These are phyloP conservation scores for Ceyx erithaca DNA, from an alignment of 2,797 vertebrate species.

Conservation along the genomic window DNA sequence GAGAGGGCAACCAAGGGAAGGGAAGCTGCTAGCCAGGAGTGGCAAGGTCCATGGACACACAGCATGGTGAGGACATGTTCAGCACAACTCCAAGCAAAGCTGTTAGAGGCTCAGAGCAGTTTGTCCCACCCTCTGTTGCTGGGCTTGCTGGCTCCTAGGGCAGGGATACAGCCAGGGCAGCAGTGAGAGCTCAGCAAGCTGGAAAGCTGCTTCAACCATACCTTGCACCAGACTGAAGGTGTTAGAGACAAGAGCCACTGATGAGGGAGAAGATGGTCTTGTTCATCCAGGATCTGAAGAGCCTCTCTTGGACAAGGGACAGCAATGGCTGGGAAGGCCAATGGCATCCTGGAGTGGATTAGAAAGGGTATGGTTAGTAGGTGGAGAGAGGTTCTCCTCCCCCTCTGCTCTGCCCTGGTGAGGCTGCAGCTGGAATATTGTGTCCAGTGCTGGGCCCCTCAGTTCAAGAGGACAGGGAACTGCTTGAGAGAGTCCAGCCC, in stretches of 20 bases:
- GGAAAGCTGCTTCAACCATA: not conserved
- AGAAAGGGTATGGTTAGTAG: too few relatives aligned
- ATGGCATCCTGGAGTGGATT: too few relatives aligned
- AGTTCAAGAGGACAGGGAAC: too few relatives aligned
- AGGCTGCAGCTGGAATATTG: too few relatives aligned
- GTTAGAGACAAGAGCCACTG: not conserved
- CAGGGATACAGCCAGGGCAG: not conserved
- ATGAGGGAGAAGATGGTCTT: not conserved
- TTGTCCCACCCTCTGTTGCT: too few relatives aligned
- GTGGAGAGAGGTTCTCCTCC: too few relatives aligned
- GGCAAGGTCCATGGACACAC: not conserved
- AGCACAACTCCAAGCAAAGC: not conserved
- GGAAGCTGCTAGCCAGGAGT: not conserved
- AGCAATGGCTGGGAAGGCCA: not conserved
- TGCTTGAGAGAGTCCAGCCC: too few relatives aligned
- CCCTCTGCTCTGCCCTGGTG: too few relatives aligned
- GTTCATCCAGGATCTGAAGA: not conserved
- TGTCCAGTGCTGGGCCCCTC: too few relatives aligned
- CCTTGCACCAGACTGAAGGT: not conserved
- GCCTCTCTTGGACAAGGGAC: not conserved
- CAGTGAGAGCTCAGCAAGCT: not conserved
- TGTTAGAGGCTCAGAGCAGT: accelerated
- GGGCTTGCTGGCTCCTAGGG: not conserved
- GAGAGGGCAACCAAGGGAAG: not conserved
- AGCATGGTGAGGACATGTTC: not conserved